phyloP scores from a whole-genome alignment of 2,797 vertebrate genomes.

The Tenualosa ilisha region DNA sequence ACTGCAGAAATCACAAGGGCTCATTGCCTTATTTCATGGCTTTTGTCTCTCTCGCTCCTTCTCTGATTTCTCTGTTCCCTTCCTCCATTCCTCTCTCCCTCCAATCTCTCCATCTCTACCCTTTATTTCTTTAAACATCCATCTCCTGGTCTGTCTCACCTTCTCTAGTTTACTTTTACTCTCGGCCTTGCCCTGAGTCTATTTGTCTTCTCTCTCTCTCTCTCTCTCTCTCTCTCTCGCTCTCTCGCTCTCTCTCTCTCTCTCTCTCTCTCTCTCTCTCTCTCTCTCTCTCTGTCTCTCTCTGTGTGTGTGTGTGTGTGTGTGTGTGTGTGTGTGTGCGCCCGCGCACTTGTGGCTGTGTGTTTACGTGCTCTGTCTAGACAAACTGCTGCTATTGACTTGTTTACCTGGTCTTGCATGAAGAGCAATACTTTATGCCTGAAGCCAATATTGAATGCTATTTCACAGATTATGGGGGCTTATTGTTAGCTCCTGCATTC shows the following conservation, averaged over 20 bases:
- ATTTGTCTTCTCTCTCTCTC: constrained; percentile 5
- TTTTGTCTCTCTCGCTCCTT: constrained; percentile 31
- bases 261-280: too few species aligned
- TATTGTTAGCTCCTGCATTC: not conserved
- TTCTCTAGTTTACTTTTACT: constrained; percentile 41
- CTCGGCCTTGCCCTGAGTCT: not conserved
- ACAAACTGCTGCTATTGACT: not conserved
- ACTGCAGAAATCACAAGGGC: not conserved
- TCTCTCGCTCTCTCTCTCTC: too few species aligned
- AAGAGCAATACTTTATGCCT: not conserved
- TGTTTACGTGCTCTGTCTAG: not conserved
- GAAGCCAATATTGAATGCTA: not conserved
- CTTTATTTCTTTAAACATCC: not conserved
- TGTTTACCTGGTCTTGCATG: not conserved
- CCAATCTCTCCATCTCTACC: not conserved
- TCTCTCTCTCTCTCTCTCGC: too few species aligned
- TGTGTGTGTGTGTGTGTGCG: constrained; percentile 32
- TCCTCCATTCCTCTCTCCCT: not conserved
- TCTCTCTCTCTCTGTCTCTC: too few species aligned
- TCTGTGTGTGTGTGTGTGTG: constrained; percentile 41
- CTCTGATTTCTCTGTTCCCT: not conserved
- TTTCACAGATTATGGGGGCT: not conserved
- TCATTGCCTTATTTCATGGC: constrained; percentile 43
- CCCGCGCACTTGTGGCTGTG: not conserved
- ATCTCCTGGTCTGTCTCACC: constrained; percentile 12